Percentiles rank a stretch among this genome's conserved stretches.
phyloP scores from a whole-genome alignment of 1,140 invertebrate species.

The Hestina assimilis region DNA sequence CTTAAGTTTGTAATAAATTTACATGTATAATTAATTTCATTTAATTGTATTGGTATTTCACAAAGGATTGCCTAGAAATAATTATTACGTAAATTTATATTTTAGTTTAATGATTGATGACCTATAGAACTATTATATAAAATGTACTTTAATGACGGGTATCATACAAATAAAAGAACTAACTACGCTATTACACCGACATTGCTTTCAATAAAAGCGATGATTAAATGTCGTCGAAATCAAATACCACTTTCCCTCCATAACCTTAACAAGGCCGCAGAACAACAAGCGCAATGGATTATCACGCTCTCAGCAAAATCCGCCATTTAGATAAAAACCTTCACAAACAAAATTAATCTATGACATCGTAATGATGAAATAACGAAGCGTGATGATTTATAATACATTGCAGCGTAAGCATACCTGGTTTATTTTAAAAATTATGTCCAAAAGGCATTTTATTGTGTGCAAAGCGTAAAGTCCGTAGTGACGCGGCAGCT shows the following conservation, averaged over 20 bases:
- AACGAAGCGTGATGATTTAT: conserved; percentile 6
- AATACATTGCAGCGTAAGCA: conserved; percentile 26
- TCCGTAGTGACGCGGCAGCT: conserved; percentile 50
- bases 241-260: conserved; percentile 43
- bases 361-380: conserved; percentile 15
- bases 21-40: not conserved
- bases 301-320: conserved; percentile 23
- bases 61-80: too few species aligned
- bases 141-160: too few species aligned
- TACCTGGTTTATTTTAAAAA: not conserved
- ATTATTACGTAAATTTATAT: too few species aligned
- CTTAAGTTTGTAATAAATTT: not conserved
- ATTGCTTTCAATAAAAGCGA: conserved; percentile 2
- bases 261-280: conserved; percentile 34
- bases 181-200: not conserved
- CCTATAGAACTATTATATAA: too few species aligned
- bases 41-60: not conserved
- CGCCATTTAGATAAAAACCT: conserved; percentile 27
- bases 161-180: not conserved
- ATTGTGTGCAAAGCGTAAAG: conserved; percentile 50
- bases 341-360: conserved; percentile 32
- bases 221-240: conserved; percentile 12
- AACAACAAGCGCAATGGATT: conserved; percentile 41
- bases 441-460: conserved; percentile 34
- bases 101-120: too few species aligned